Conservation (phyloP, 2,113 vertebrate genomes). For the Menura novaehollandiae region DNA sequence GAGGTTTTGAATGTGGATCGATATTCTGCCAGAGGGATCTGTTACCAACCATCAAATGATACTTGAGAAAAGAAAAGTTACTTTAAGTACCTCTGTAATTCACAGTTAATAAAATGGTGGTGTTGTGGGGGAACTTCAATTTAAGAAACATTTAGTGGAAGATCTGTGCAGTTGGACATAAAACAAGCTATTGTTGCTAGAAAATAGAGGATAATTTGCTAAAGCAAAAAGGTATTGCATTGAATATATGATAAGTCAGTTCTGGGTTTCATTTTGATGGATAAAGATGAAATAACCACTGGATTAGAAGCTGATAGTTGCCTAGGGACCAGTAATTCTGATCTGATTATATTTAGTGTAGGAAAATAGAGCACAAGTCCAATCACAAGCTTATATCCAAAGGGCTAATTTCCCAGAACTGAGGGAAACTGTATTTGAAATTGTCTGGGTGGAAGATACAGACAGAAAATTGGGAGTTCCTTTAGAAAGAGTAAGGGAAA, state of each 20-base stretch:
- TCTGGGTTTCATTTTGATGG: background rate
- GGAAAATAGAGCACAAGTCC: background rate
- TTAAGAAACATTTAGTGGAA: slow-evolving; percentile 9
- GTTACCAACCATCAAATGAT: background rate
- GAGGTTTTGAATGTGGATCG: background rate
- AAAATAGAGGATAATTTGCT: slow-evolving; percentile 40
- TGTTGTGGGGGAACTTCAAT: slow-evolving; percentile 21
- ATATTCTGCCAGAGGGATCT: background rate
- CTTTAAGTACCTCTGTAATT: slow-evolving; percentile 43
- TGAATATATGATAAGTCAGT: background rate
- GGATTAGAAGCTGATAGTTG: slow-evolving; percentile 26
- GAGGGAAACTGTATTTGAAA: background rate
- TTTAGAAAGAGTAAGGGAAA: background rate
- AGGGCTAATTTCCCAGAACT: background rate
- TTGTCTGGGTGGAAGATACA: background rate
- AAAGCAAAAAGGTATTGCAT: background rate
- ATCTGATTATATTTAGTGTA: slow-evolving; percentile 10
- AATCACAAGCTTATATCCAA: background rate
- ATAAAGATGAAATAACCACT: slow-evolving; percentile 3
- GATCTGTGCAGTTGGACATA: slow-evolving; percentile 12
- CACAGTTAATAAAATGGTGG: slow-evolving; percentile 45
- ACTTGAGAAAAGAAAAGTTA: background rate
- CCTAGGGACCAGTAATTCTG: slow-evolving; percentile 17
- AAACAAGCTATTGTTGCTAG: slow-evolving; percentile 38
- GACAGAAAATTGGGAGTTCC: background rate